Base-by-base conservation (phyloP, 2,888 invertebrate species). In the Scaptomyza cyrtandrae region DNA sequence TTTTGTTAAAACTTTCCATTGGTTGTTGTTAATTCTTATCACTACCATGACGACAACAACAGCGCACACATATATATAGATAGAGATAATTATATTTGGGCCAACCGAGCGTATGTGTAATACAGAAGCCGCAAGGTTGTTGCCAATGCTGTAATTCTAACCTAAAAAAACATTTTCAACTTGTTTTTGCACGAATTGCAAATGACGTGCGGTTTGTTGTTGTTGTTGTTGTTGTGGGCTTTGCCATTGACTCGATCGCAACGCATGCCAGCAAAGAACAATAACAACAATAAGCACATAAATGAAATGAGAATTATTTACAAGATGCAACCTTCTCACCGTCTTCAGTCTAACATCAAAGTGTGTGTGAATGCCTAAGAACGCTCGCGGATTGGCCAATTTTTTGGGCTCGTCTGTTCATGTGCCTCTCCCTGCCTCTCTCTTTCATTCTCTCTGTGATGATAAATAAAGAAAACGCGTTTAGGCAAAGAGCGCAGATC, bases 331-430 rank as follows among this genome's bases (percentile, higher is more conserved):
- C 45, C n/a, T 13, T 1, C 3, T 16, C 1, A 5, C 13, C 14
- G 0, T 24, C 14, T 13, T 6, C 6, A 3, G 3, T n/a, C 19
- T 5, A 0, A 0, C 11, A 13, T 16, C 6, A 14, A 39, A 39
- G 14, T 39, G 39, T 19, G 5, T 27, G 24, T 24, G 24, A 4
- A 5, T 24, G 24, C 31, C 29, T 16, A 44, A 59, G 59, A 75
- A 57, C 59, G 79, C 79, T 43, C 67, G 67, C 68, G 73, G 86
- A 83, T 83, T 83, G 82, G 82, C 64, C 59, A 80, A 71, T 74
- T 83, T 86, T 83, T 78, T 83, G 82, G 82, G 82, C 82, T 86
- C 82, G 82, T 83, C 80, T 69, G 70, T 60, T 75, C 29, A 67
- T 66, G 59, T 49, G 10, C 24, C 35, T 37, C 14, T 49, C 64